Conservation (phyloP, 2,797 vertebrate genomes). For the Masticophis lateralis region DNA sequence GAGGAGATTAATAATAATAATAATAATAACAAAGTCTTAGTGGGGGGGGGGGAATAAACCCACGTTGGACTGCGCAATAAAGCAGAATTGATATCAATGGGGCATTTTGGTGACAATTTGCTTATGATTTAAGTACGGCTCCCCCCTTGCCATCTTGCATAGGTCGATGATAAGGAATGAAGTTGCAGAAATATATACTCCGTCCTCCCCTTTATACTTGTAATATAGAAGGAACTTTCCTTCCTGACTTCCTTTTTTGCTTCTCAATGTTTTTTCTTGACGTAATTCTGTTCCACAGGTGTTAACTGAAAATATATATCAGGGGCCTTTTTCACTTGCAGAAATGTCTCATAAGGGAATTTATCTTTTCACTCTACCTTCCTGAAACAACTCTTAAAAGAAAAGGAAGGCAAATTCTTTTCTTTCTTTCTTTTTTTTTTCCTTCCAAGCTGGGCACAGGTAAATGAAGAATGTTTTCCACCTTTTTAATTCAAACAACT, state of each 20-base stretch:
- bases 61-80: constrained; percentile 46
- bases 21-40: constrained; percentile 49
- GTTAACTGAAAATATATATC: constrained; percentile 68
- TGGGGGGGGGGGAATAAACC: constrained; percentile 13
- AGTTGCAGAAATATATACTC: constrained; percentile 56
- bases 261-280: constrained; percentile 39
- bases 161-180: constrained; percentile 56
- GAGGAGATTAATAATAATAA: neutral
- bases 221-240: constrained; percentile 28
- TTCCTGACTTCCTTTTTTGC: constrained; percentile 28
- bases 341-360: constrained; percentile 67
- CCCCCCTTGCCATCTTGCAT: constrained; percentile 47
- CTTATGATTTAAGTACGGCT: constrained; percentile 55
- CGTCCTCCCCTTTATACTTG: constrained; percentile 21
- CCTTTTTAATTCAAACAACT: constrained; percentile 71
- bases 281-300: constrained; percentile 51
- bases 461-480: constrained; percentile 64
- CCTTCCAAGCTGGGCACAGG: constrained; percentile 67
- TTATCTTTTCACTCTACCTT: constrained; percentile 68
- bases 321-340: constrained; percentile 63
- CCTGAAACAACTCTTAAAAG: constrained; percentile 75
- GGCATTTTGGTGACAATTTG: constrained; percentile 70
- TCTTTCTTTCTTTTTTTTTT: constrained; percentile 51
- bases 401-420: constrained; percentile 65
- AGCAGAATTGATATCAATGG: constrained; percentile 71